Percentiles rank a stretch among this genome's conserved stretches.
phyloP scores from a whole-genome alignment of 2,113 vertebrate species.

The Ceyx margarethae region DNA sequence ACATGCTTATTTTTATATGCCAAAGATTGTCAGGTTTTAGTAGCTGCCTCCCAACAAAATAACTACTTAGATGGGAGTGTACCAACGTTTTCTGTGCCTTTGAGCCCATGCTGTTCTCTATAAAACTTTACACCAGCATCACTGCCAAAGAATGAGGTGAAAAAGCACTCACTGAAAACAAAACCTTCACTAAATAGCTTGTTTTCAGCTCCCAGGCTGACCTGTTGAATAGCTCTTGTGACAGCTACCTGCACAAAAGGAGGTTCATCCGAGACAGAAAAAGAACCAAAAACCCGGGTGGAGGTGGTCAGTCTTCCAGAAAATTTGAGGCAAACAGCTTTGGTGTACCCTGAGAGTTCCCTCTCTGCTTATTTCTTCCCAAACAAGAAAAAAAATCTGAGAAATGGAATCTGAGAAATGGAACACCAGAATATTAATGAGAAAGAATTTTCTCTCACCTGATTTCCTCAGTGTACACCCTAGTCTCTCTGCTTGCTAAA shows the following conservation, averaged over 20 bases:
- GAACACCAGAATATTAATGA: not conserved
- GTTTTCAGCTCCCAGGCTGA: not conserved
- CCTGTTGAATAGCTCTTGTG: not conserved
- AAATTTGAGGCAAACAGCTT: not conserved
- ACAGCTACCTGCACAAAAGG: not conserved
- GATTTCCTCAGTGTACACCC: not conserved
- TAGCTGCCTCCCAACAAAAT: not conserved
- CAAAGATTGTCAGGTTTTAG: not conserved
- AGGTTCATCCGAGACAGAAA: not conserved
- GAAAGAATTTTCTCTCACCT: not conserved
- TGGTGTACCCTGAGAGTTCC: not conserved
- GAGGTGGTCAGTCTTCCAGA: not conserved
- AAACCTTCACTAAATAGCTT: not conserved
- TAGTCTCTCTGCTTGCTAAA: slow-evolving; percentile 6
- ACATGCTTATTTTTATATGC: not conserved
- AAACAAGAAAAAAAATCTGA: not conserved
- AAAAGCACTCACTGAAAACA: not conserved
- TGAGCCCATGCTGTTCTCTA: not conserved
- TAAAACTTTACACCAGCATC: not conserved
- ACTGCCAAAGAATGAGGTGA: not conserved
- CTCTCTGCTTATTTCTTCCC: not conserved
- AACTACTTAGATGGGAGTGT: not conserved
- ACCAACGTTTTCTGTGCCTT: slow-evolving; percentile 27
- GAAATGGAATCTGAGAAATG: not conserved
- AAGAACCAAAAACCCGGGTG: not conserved